These are phyloP conservation scores for Channa argus DNA, from an alignment of 2,113 vertebrate species.

Conservation along the genomic window DNA sequence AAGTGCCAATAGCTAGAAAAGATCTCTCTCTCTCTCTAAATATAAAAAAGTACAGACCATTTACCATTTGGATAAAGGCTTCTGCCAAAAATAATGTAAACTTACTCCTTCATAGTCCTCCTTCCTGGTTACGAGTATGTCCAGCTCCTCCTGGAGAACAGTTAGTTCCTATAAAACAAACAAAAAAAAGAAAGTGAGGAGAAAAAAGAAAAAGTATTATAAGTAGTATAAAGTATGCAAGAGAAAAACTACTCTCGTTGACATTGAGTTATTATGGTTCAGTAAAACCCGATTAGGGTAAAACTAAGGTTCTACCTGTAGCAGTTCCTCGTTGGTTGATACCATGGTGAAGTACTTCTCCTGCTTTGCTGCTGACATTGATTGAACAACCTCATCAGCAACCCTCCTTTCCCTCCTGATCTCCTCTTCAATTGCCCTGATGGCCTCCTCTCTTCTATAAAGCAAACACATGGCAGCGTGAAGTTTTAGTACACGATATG, in stretches of 20 bases:
- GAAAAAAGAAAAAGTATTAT: not conserved
- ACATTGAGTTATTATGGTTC: too few relatives aligned
- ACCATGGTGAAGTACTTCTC: conserved; percentile 91
- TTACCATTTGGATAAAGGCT: too few relatives aligned
- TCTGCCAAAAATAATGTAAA: not conserved
- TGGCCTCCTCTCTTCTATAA: conserved; percentile 90
- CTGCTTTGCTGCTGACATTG: conserved; percentile 90
- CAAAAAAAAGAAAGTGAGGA: not conserved
- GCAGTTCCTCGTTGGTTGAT: conserved; percentile 88
- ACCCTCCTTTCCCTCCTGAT: conserved; percentile 87
- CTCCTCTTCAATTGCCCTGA: conserved; percentile 88
- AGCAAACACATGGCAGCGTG: not conserved
- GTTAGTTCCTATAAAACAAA: conserved; percentile 52
- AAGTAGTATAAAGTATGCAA: conserved; percentile 24
- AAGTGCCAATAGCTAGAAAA: too few relatives aligned
- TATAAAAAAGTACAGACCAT: too few relatives aligned
- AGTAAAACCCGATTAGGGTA: too few relatives aligned
- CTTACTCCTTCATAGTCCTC: conserved; percentile 72
- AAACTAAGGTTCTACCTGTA: conserved; percentile 83
- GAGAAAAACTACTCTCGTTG: too few relatives aligned
- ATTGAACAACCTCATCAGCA: conserved; percentile 90
- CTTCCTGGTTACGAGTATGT: conserved; percentile 65
- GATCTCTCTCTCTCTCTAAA: too few relatives aligned
- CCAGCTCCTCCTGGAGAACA: conserved; percentile 75
- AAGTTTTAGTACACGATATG: not conserved